Conservation (phyloP, 2,888 invertebrate species). For the Xanthorhoe spadicearia region DNA sequence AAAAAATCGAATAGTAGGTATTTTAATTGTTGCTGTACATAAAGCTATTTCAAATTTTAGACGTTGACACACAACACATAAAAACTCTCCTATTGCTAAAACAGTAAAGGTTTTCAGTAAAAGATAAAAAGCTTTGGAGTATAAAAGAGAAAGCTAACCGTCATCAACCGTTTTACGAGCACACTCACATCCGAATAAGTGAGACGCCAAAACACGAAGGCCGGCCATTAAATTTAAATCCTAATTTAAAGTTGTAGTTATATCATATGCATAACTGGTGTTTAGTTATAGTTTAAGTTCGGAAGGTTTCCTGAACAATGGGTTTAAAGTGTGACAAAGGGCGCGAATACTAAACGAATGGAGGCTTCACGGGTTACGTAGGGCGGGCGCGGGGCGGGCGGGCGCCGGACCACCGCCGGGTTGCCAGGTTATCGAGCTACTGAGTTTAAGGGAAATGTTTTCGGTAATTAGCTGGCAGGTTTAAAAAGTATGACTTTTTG, state of each 20-base stretch:
- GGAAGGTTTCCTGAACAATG: constrained; percentile 75
- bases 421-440: constrained; percentile 45
- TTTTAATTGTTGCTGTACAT: background rate
- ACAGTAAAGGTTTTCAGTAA: constrained; percentile 9
- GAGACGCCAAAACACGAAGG: constrained; percentile 21
- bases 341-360: constrained; percentile 80
- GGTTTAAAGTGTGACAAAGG: constrained; percentile 82
- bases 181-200: constrained; percentile 18
- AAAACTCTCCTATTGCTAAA: background rate
- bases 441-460: constrained; percentile 15
- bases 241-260: constrained; percentile 41
- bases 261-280: constrained; percentile 54
- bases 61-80: background rate
- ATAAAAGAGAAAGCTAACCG: constrained; percentile 21
- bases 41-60: background rate
- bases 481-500: background rate
- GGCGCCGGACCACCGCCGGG: constrained; percentile 46
- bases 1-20: too few relatives aligned
- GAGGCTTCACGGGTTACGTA: constrained; percentile 63
- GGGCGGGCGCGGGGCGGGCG: constrained; percentile 49
- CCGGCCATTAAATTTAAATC: constrained; percentile 40
- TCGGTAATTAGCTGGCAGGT: constrained; percentile 9
- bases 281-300: constrained; percentile 56
- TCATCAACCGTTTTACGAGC: constrained; percentile 26
- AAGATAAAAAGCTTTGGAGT: constrained; percentile 15